Evolutionary conservation across 1,140 invertebrate species (phyloP).

Genomic region (Rhyacophila brunnea): DNA sequence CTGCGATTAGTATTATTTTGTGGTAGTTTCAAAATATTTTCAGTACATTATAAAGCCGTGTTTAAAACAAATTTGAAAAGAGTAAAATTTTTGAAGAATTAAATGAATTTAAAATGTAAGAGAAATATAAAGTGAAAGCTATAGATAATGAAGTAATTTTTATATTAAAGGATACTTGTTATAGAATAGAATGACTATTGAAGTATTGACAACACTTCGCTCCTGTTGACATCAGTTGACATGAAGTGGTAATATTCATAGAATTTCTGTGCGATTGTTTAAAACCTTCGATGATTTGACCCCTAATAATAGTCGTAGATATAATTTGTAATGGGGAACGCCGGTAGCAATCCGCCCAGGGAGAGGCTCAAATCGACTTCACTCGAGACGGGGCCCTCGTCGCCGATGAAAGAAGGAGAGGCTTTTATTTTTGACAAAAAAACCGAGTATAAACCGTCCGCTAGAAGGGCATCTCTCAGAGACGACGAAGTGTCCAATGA

Average conservation of each 20-base stretch:
- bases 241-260: not conserved
- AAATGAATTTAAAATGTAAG: too few relatives aligned
- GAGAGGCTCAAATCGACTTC: slow-evolving; percentile 62
- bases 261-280: too few relatives aligned
- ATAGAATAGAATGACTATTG: too few relatives aligned
- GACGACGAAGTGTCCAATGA: slow-evolving; percentile 65
- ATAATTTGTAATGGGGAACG: slow-evolving; percentile 65
- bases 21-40: too few relatives aligned
- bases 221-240: slow-evolving; percentile 3
- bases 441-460: slow-evolving; percentile 51
- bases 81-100: too few relatives aligned
- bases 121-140: too few relatives aligned
- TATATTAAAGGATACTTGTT: too few relatives aligned
- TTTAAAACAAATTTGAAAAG: too few relatives aligned
- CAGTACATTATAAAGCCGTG: too few relatives aligned
- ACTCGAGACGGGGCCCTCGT: slow-evolving; percentile 63
- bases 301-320: not conserved
- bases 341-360: slow-evolving; percentile 65
- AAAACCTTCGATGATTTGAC: too few relatives aligned
- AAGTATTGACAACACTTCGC: not conserved
- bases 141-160: too few relatives aligned
- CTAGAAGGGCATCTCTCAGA: slow-evolving; percentile 28
- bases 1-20: too few relatives aligned
- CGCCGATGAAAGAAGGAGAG: slow-evolving; percentile 73
- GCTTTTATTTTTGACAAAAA: slow-evolving; percentile 85